A percentile compares a stretch with the other conserved stretches of the same genome.
Evolutionary conservation across 2,797 vertebrate genomes (phyloP).

Genomic region (Halcyon leucocephala): DNA sequence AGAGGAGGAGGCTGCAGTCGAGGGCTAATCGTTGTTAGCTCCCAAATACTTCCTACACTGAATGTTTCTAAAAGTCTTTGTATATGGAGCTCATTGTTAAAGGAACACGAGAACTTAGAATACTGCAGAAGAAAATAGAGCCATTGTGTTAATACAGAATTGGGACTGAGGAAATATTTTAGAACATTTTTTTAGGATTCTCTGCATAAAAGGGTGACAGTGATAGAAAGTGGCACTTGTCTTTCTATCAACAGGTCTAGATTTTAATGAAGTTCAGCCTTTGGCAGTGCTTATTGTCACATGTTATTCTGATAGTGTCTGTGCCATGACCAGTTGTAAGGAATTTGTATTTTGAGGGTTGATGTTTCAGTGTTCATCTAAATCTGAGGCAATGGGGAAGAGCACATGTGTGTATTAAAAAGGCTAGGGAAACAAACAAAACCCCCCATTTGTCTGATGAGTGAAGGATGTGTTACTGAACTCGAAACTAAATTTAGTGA

Average conservation of each 20-base stretch:
- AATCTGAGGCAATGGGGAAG: neutral
- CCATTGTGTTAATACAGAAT: neutral
- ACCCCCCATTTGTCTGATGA: neutral
- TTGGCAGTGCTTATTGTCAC: neutral
- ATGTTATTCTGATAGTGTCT: neutral
- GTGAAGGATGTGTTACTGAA: neutral
- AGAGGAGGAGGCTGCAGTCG: neutral
- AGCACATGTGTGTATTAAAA: constrained; percentile 7
- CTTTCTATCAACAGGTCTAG: neutral
- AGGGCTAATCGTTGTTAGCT: neutral
- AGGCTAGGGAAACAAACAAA: neutral
- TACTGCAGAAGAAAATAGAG: neutral
- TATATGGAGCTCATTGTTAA: neutral
- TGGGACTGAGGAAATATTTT: neutral
- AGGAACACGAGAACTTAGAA: neutral
- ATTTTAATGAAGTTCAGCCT: neutral
- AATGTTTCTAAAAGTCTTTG: neutral
- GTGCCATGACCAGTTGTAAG: neutral
- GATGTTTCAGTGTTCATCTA: neutral
- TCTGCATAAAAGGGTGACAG: neutral
- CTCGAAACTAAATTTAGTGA: neutral
- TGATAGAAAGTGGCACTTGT: neutral
- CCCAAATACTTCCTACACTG: neutral
- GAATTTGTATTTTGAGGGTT: neutral
- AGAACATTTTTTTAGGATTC: neutral